These are phyloP conservation scores for Sarcophilus harrisii DNA, from an alignment of 2,797 vertebrate genomes.

Conservation along the genomic window DNA sequence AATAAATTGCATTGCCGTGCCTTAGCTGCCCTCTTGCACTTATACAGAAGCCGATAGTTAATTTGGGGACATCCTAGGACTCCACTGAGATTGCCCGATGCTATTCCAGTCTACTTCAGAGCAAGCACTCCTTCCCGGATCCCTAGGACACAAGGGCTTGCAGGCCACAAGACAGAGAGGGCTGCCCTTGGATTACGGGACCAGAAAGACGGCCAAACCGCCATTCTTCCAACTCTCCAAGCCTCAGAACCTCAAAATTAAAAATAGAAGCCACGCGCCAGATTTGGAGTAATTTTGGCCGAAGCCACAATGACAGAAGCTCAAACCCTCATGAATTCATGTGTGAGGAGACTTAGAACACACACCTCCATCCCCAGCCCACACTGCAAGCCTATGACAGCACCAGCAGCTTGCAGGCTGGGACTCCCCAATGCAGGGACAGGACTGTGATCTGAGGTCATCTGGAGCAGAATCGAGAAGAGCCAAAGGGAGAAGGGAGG, in stretches of 20 bases:
- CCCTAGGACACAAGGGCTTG: too few species aligned
- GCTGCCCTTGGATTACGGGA: neutral
- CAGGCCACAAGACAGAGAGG: too few species aligned
- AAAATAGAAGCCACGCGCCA: neutral
- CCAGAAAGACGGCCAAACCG: neutral
- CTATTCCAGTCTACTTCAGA: neutral
- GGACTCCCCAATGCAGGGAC: too few species aligned
- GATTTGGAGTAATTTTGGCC: neutral
- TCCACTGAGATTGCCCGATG: neutral
- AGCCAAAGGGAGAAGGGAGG: too few species aligned
- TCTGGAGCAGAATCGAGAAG: neutral
- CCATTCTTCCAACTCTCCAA: neutral
- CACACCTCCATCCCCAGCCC: neutral
- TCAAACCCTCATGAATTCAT: neutral
- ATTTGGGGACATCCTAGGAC: neutral
- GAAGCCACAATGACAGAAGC: neutral
- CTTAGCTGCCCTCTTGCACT: neutral
- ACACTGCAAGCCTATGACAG: neutral
- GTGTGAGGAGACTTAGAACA: neutral
- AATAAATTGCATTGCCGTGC: neutral
- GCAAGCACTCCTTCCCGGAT: neutral
- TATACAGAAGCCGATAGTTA: neutral
- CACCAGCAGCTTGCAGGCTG: too few species aligned
- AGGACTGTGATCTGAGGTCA: too few species aligned
- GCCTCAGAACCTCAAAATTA: neutral